Base-by-base conservation (phyloP, 2,888 invertebrate genomes). In the Seira sanloemensis region DNA sequence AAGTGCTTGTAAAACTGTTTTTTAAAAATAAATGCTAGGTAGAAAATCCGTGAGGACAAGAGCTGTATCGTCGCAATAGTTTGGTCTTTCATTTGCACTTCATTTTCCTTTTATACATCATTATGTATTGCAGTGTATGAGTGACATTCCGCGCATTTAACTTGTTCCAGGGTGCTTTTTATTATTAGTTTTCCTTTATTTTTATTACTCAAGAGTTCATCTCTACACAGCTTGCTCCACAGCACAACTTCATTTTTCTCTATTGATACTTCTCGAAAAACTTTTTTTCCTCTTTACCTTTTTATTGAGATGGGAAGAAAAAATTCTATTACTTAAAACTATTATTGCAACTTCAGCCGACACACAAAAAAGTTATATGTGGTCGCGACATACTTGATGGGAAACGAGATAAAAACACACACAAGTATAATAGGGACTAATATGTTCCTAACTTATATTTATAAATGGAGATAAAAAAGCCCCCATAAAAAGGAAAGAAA, bases 281-380 rank as follows among this genome's bases (percentile, higher is more conserved):
- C 50, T 62, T 58, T 58, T 58, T 18, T 58, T n/a, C n/a, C n/a
- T n/a, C n/a, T n/a, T n/a, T 58, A 58, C 16, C n/a, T 58, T 58
- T 58, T 58, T 58, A 58, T 58, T 58, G 58, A 58, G 58, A 58
- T 58, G n/a, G 58, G n/a, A 18, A 18, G n/a, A 58, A 58, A 58
- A 58, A 58, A 9, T n/a, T 58, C 50, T 25, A 67, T 50, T 67
- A 65, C 67, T 37, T 68, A 77, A 77, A 77, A 78, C 78, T 58
- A 71, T 78, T 78, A 78, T 78, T 78, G 69, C 78, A 19, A 24
- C 69, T 62, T 26, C 27, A 21, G 54, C 62, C 69, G 26, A 77
- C 58, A 18, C 27, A 19, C 12, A 58, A 54, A 58, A 58, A 58
- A 58, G 58, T 58, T 58, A 58, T 37, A 16, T 77, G 58, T 77